A percentile compares a stretch with the other conserved stretches of the same genome.
phyloP scores from a whole-genome alignment of 2,113 vertebrate genomes.

The Bubo blakistoni region DNA sequence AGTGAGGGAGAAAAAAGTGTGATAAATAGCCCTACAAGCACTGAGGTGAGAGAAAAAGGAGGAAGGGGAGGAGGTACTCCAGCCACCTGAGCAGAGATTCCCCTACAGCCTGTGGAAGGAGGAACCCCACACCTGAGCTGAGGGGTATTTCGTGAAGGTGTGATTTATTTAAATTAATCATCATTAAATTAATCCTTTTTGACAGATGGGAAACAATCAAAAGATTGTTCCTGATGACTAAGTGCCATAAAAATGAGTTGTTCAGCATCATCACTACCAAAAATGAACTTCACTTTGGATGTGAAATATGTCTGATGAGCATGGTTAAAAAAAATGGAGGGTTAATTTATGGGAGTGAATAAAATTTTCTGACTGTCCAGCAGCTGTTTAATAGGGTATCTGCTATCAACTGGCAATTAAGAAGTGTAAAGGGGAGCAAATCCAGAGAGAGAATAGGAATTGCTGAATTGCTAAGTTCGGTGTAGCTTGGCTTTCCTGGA shows the following conservation, averaged over 20 bases:
- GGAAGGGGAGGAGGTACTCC: neutral
- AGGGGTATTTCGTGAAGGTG: neutral
- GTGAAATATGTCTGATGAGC: constrained; percentile 46
- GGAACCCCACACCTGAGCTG: neutral
- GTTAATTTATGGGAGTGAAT: neutral
- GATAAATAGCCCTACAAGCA: neutral
- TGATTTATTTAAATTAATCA: neutral
- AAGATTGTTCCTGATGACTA: constrained; percentile 51
- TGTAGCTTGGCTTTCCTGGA: constrained; percentile 1
- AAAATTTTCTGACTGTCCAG: neutral
- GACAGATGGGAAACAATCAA: constrained; percentile 59
- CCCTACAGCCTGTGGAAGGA: neutral
- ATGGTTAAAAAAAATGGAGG: neutral
- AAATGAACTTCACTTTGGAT: constrained; percentile 50
- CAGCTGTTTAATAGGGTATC: constrained; percentile 26
- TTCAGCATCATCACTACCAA: constrained; percentile 50
- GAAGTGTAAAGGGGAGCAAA: constrained; percentile 27
- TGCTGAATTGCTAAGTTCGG: constrained; percentile 32
- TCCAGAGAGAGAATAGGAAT: constrained; percentile 5
- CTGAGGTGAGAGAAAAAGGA: neutral
- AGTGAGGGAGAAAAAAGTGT: neutral
- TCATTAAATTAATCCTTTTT: constrained; percentile 47
- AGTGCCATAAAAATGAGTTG: constrained; percentile 53
- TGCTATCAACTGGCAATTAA: constrained; percentile 32
- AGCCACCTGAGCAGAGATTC: fast-evolving